Base-by-base conservation (phyloP, 2,113 vertebrate species). In the Centropristis striata region DNA sequence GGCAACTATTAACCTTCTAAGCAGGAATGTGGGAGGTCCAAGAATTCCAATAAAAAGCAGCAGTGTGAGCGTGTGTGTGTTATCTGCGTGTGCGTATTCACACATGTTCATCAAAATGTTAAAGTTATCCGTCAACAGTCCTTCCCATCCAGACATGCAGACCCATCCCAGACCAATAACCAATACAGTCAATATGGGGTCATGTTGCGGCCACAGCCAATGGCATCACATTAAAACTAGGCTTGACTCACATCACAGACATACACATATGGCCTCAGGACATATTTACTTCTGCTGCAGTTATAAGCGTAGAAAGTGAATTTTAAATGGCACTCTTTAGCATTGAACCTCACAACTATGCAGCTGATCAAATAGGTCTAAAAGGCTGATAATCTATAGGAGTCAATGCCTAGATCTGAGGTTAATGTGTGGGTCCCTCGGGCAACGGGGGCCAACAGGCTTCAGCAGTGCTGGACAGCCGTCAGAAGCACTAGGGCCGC, bases 21-120 rank as follows among this genome's bases (percentile, higher is more conserved):
- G 94, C 91, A 90, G 94, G 94, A 95, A 94, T 94, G 92, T 94
- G 93, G 94, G 94, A 94, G 94, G 94, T 93, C 92, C 90, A 91
- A 88, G 89, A 91, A 90, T 92, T 91, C 92, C 90, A 92, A 94
- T 94, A 94, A 94, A 95, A 94, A 84, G 90, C 87, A 90, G 90
- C 32, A 32, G 32, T 32, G 3, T 42, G 41, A 13, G 42, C n/a
- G 60, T 15, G 77, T 82, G 67, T 65, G 73, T 77, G 78, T 39
- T 61, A 58, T 80, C 20, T 68, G 64, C 71, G 51, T 71, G 49
- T 80, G 51, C 67, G 67, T 51, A 75, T 49, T 71, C 74, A 63
- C 75, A 89, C 65, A 81, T 65, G 75, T 81, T 83, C 42, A 51
- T 73, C 59, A 85, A 90, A 90, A 79, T 59, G 77, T 81, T 81